Evolutionary conservation across 2,113 vertebrate genomes (phyloP), one percentile per base, ranked within the genome.

Genomic region (Entosphenus tridentatus): DNA sequence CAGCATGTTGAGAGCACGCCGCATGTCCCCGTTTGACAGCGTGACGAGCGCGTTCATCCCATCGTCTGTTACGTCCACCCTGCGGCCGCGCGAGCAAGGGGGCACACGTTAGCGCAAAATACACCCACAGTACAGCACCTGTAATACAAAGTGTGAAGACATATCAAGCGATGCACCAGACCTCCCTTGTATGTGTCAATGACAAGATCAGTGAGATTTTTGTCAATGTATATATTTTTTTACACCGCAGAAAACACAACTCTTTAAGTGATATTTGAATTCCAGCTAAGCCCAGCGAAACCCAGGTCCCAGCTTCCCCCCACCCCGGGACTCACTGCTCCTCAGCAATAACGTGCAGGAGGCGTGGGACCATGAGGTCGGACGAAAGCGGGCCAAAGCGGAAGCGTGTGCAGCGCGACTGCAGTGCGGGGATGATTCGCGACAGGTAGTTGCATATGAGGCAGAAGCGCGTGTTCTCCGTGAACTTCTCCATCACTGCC

Each of bases 401-500:
- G 78, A 98, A 98, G 68, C 92, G 79, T 0, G 93, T 96, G 79
- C 93, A 96, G 62, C 93, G 83, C 2, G 93, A 96, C 74, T 98
- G 93, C 75, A 98, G 76, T 2, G 93, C 93, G 0, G 92, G 93
- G 78, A 96, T 96, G 83, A 96, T 93, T 82, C 93, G 95, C 67
- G 93, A 96, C 69, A 96, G 81, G 77, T 96, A 96, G 78, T 98
- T 98, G 74, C 90, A 87, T 80, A 96, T 95, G 72, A 96, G 80
- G 74, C 93, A 98, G 62, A 98, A 96, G 0, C 89, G 78, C 7
- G 92, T 95, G 77, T 96, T 98, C 75, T 98, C 93, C 0, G 92
- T 98, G 76, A 86, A 96, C 74, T 96, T 96, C 77, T 98, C 92
- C 2, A 98, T 96, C 71, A 98, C 92, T 96, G 78, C 65, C 1